Percentiles rank a stretch among this genome's conserved stretches.
Evolutionary conservation across 2,113 vertebrate genomes (phyloP).

Genomic region (Crotophaga sulcirostris): DNA sequence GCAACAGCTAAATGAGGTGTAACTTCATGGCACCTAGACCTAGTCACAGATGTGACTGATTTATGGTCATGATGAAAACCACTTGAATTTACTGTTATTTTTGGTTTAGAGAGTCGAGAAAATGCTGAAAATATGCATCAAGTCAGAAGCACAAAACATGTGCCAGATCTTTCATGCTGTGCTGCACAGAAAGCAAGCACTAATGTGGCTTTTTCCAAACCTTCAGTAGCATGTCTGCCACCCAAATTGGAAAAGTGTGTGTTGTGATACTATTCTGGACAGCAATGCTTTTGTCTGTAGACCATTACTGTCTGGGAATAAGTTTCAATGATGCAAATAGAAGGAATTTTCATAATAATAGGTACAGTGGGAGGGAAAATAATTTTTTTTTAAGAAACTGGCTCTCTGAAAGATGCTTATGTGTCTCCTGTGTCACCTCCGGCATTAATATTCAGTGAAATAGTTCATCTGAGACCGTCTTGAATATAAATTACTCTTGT

Average conservation of each 20-base stretch:
- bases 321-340: slow-evolving; percentile 15
- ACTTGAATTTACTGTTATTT: not conserved
- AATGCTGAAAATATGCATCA: not conserved
- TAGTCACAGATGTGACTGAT: not conserved
- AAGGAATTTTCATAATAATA: slow-evolving; percentile 15
- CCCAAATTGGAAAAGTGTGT: slow-evolving; percentile 23
- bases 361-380: not conserved
- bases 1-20: not conserved
- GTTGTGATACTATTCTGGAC: not conserved
- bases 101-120: not conserved
- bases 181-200: slow-evolving; percentile 2
- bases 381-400: not conserved
- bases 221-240: not conserved
- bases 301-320: slow-evolving; percentile 43
- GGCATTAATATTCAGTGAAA: slow-evolving; percentile 40
- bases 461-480: not conserved
- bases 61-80: slow-evolving; percentile 30
- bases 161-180: not conserved
- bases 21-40: not conserved
- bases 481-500: slow-evolving; percentile 25
- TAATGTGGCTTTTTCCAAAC: not conserved
- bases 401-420: not conserved
- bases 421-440: slow-evolving; percentile 11
- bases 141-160: not conserved
- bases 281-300: slow-evolving; percentile 7